Conservation (phyloP, 2,113 vertebrate genomes). For the Holacanthus passer region DNA sequence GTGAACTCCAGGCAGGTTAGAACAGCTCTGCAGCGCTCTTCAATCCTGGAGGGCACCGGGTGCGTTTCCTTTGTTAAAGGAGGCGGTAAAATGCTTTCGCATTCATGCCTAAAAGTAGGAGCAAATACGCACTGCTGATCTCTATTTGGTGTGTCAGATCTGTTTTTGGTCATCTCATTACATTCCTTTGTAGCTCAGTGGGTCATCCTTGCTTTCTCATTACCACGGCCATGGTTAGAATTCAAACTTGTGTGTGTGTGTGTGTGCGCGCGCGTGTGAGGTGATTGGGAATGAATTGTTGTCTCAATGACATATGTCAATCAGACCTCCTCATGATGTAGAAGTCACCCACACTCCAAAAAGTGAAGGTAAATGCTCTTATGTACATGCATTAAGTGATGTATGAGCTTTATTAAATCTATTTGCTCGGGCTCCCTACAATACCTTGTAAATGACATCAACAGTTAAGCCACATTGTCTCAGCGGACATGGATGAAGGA, state of each 20-base stretch:
- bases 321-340: not conserved
- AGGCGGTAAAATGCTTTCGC: conserved; percentile 5
- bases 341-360: too few relatives aligned
- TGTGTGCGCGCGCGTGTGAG: too few relatives aligned
- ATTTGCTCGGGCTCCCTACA: conserved; percentile 3
- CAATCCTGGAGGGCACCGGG: conserved; percentile 18
- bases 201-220: not conserved
- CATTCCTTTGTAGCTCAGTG: not conserved
- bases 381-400: not conserved
- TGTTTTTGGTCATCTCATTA: conserved; percentile 3
- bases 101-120: not conserved
- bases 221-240: not conserved
- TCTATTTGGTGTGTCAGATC: not conserved
- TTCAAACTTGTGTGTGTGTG: conserved; percentile 2
- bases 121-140: not conserved
- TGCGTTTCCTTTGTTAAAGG: conserved; percentile 43
- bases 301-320: not conserved
- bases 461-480: conserved; percentile 7
- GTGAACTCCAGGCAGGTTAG: conserved; percentile 45
- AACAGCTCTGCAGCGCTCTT: conserved; percentile 35
- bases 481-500: not conserved
- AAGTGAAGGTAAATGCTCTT: too few relatives aligned
- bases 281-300: not conserved
- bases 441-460: not conserved
- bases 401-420: not conserved